Conservation (phyloP, 2,888 invertebrate genomes). For the Scaptomyza caliginosa region DNA sequence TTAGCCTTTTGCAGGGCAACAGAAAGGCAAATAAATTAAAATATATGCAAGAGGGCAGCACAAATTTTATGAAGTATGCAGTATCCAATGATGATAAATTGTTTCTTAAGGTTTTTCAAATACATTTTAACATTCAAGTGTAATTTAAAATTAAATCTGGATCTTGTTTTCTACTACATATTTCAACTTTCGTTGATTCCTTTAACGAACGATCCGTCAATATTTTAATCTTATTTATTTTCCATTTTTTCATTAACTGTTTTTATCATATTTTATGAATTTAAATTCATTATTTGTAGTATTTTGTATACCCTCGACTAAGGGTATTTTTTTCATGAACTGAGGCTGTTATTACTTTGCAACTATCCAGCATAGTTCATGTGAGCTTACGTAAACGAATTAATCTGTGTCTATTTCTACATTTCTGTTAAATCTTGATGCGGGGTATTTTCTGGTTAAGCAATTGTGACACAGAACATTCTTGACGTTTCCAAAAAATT, state of each 20-base stretch:
- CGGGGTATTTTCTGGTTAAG: background rate
- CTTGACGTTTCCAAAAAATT: background rate
- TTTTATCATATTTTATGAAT: background rate
- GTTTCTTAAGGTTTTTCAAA: conserved; percentile 14
- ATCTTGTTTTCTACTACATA: background rate
- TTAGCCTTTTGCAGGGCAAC: conserved; percentile 57
- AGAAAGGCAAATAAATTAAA: conserved; percentile 71
- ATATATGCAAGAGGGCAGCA: conserved; percentile 60
- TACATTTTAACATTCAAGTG: background rate
- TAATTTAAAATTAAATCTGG: background rate
- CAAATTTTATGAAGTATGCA: conserved; percentile 15
- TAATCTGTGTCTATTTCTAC: background rate
- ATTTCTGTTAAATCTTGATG: background rate
- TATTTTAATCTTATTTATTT: background rate
- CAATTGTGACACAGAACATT: background rate
- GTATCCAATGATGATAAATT: conserved; percentile 28
- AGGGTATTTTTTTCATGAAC: background rate
- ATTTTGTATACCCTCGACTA: background rate
- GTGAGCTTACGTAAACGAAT: background rate
- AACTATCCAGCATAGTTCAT: background rate
- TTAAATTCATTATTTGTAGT: background rate
- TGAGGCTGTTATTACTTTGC: background rate
- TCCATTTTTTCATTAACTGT: background rate
- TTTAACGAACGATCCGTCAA: too few relatives aligned
- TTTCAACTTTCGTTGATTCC: background rate